phyloP scores from a whole-genome alignment of 1,140 invertebrate genomes.

The Solenopsis fugax region DNA sequence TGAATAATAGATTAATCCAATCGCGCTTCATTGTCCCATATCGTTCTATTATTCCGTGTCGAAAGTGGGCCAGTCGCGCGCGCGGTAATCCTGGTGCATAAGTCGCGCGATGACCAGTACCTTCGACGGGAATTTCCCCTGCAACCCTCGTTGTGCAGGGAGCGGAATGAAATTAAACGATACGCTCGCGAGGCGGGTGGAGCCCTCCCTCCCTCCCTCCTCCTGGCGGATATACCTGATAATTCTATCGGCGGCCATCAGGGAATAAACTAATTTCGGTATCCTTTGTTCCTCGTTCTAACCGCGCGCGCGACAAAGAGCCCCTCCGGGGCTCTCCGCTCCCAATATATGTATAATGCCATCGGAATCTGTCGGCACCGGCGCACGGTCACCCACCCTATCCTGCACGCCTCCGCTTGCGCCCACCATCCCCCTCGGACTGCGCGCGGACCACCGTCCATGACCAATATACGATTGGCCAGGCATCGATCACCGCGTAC shows the following conservation, averaged over 20 bases:
- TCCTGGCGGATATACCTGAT: constrained; percentile 65
- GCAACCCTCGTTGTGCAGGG: constrained; percentile 28
- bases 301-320: constrained; percentile 53
- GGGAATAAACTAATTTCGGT: constrained; percentile 75
- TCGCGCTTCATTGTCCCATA: background rate
- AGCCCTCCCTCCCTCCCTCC: background rate
- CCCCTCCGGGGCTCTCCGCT: constrained; percentile 33
- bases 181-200: constrained; percentile 53
- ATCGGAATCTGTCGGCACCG: constrained; percentile 43
- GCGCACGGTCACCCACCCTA: constrained; percentile 16
- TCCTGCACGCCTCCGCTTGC: background rate
- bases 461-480: constrained; percentile 52
- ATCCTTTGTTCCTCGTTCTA: constrained; percentile 69
- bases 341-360: constrained; percentile 52
- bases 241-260: constrained; percentile 72
- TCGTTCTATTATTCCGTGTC: constrained; percentile 7
- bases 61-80: constrained; percentile 32
- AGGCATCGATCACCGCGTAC: constrained; percentile 41
- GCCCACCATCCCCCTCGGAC: background rate
- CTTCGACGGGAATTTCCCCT: constrained; percentile 16
- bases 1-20: constrained; percentile 8
- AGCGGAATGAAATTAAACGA: constrained; percentile 71
- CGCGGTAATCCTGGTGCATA: constrained; percentile 6
- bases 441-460: constrained; percentile 21
- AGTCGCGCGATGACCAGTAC: constrained; percentile 1